Conservation (phyloP, 2,797 vertebrate species). For the Tapirus indicus region DNA sequence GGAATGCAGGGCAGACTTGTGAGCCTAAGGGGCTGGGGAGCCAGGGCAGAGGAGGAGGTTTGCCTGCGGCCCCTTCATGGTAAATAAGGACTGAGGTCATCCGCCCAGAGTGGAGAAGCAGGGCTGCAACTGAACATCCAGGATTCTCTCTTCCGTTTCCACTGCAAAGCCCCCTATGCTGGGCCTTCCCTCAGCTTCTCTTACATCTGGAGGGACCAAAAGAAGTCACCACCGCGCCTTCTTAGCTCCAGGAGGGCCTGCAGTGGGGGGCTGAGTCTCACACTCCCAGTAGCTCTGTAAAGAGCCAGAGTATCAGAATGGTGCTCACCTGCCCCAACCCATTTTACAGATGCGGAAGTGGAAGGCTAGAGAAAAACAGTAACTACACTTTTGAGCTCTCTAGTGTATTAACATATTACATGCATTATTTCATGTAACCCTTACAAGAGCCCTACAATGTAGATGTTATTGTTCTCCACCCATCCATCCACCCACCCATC, state of each 20-base stretch:
- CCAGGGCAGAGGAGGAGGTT: no score
- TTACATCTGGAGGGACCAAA: no score
- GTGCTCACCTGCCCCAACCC: not conserved
- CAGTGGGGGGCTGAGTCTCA: fast-evolving
- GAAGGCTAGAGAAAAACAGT: not conserved
- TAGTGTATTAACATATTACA: not conserved
- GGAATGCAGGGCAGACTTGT: not conserved
- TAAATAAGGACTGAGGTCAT: not conserved
- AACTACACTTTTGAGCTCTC: not conserved
- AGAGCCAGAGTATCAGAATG: not conserved
- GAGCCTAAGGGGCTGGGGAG: not conserved
- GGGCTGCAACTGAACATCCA: not conserved
- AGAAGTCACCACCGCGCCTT: not conserved
- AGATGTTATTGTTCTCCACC: not conserved
- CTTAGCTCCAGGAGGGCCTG: not conserved
- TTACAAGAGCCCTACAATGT: not conserved
- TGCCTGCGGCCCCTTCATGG: not conserved
- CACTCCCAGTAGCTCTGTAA: not conserved
- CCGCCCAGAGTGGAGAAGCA: not conserved
- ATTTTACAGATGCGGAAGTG: not conserved
- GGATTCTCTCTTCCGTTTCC: not conserved
- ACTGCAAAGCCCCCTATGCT: fast-evolving
- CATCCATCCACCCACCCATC: no score
- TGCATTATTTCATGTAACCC: not conserved
- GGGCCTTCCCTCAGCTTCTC: not conserved